phyloP scores from a whole-genome alignment of 2,113 vertebrate genomes.

The Lophochroa leadbeateri region DNA sequence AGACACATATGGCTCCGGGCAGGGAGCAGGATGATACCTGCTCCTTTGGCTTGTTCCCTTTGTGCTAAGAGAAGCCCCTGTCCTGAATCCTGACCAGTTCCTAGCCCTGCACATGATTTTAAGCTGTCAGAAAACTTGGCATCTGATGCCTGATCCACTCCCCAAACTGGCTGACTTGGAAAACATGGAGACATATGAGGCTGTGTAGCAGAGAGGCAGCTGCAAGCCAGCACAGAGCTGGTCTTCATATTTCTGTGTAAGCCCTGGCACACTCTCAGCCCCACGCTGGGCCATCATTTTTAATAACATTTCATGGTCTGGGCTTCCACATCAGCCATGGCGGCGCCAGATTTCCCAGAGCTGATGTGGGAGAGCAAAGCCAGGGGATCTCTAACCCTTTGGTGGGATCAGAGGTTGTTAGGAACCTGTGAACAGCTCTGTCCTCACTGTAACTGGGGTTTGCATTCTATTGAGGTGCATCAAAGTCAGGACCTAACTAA shows the following conservation, averaged over 20 bases:
- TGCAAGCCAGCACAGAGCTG: background rate
- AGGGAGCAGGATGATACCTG: background rate
- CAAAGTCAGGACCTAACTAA: background rate
- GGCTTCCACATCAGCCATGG: background rate
- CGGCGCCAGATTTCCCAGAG: background rate
- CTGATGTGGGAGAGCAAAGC: background rate
- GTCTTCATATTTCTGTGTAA: background rate
- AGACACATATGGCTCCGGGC: rapidly evolving
- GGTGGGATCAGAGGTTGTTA: background rate
- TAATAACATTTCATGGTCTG: background rate
- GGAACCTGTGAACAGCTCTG: background rate
- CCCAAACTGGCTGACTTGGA: background rate
- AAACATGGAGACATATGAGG: rapidly evolving
- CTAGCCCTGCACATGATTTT: background rate
- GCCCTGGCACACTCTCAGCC: background rate
- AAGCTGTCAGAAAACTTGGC: background rate
- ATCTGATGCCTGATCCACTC: background rate
- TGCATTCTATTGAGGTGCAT: background rate
- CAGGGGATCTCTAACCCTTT: background rate
- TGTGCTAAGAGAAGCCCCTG: background rate
- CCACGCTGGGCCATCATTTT: rapidly evolving
- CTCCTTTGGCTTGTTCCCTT: background rate
- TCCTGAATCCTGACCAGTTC: background rate
- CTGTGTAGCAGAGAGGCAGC: background rate
- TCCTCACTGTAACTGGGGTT: background rate